phyloP scores from a whole-genome alignment of 2,797 vertebrate species.

The Propithecus perrieri region DNA sequence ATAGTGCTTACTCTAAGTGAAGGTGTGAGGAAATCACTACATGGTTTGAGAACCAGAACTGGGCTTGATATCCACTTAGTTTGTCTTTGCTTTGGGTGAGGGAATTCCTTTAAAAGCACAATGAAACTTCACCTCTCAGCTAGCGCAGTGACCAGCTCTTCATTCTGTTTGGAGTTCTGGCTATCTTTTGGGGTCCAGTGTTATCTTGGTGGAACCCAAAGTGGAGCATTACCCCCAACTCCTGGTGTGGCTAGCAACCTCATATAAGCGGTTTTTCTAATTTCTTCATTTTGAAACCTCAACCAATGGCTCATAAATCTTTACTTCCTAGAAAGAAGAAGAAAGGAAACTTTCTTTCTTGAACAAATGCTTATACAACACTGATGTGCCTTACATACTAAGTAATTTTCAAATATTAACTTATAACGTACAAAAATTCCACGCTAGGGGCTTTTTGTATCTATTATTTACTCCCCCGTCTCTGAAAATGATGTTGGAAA shows the following conservation, averaged over 20 bases:
- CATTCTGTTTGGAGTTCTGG: background rate
- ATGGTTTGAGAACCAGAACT: background rate
- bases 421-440: background rate
- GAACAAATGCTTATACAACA: background rate
- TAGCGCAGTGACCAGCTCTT: background rate
- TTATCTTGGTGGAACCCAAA: background rate
- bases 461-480: background rate
- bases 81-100: background rate
- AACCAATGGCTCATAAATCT: background rate
- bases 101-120: background rate
- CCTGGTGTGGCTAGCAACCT: background rate
- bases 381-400: background rate
- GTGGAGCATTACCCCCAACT: background rate
- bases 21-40: rapidly evolving
- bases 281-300: background rate
- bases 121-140: background rate
- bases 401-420: conserved; percentile 48
- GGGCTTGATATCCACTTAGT: background rate
- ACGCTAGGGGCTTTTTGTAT: background rate
- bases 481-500: background rate
- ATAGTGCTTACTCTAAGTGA: no score
- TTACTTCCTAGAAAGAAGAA: background rate
- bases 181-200: background rate
- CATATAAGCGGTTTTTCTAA: background rate
- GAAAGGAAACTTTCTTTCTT: background rate